Conservation (phyloP, 2,797 vertebrate genomes). For the Semotilus atromaculatus region DNA sequence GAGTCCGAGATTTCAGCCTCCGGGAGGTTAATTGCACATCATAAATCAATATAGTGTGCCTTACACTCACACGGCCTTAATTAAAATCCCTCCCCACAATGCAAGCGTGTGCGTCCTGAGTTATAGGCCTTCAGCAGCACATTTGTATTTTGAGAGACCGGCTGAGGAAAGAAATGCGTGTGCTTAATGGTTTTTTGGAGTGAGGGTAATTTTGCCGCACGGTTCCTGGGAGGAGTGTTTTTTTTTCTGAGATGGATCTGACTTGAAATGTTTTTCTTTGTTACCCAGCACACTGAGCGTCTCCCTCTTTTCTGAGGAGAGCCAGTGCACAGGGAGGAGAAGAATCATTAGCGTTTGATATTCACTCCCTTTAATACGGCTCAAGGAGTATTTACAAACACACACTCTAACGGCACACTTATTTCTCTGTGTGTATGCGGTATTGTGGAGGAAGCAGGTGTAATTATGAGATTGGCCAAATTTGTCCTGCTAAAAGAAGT, state of each 20-base stretch:
- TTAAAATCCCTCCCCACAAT: slow-evolving; percentile 50
- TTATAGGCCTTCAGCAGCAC: slow-evolving; percentile 23
- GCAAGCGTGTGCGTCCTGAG: slow-evolving; percentile 26
- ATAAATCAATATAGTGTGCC: slow-evolving; percentile 64
- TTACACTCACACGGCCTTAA: slow-evolving; percentile 53
- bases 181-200: slow-evolving; percentile 42
- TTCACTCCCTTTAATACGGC: slow-evolving; percentile 18
- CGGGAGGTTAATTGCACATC: slow-evolving; percentile 66
- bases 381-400: slow-evolving; percentile 22
- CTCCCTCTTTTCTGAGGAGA: slow-evolving; percentile 3
- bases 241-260: slow-evolving; percentile 25
- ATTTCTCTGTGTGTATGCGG: slow-evolving; percentile 12
- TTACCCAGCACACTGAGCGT: background rate
- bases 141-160: slow-evolving; percentile 16
- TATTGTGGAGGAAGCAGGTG: slow-evolving; percentile 8
- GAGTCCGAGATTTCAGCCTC: slow-evolving; percentile 33
- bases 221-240: background rate
- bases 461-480: slow-evolving; percentile 27
- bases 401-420: background rate
- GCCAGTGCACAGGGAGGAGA: background rate
- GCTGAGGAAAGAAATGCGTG: slow-evolving; percentile 2
- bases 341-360: slow-evolving; percentile 32
- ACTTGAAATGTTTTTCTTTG: slow-evolving; percentile 31
- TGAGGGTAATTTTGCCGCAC: slow-evolving; percentile 22
- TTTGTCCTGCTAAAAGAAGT: slow-evolving; percentile 35